Conservation (phyloP, 2,113 vertebrate species). For the Melanotaenia duboulayi region DNA sequence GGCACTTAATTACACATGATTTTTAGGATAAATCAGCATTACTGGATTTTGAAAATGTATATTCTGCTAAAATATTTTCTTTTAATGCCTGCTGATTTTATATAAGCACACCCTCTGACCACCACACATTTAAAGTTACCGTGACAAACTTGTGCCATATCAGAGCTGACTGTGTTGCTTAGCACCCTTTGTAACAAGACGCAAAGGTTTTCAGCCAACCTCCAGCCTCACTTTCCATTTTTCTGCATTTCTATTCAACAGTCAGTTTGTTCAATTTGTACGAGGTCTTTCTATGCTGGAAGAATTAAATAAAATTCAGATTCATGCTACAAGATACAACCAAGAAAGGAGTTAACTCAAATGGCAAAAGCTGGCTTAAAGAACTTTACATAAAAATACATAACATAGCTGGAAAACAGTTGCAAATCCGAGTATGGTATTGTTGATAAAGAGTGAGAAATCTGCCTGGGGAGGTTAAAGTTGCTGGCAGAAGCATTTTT, state of each 20-base stretch:
- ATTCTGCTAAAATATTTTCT: not conserved
- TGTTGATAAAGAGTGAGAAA: constrained; percentile 46
- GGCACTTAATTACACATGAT: not conserved
- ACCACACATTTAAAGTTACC: constrained; percentile 19
- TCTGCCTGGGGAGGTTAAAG: constrained; percentile 50
- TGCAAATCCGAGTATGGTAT: constrained; percentile 42
- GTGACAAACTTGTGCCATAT: not conserved
- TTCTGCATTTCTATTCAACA: not conserved
- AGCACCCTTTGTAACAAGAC: not conserved
- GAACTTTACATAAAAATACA: constrained; percentile 30
- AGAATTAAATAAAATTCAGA: not conserved
- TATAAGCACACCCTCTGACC: not conserved
- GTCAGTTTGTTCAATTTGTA: not conserved
- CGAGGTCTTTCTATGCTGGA: not conserved
- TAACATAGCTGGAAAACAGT: constrained; percentile 31
- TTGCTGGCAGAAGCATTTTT: constrained; percentile 52
- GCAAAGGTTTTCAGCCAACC: not conserved
- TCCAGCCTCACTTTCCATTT: not conserved
- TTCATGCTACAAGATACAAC: constrained; percentile 8
- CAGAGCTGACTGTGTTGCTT: not conserved
- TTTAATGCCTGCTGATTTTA: constrained; percentile 9
- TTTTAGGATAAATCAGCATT: constrained; percentile 6
- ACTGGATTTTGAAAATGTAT: constrained; percentile 10
- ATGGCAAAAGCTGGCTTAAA: constrained; percentile 11
- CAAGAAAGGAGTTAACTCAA: constrained; percentile 16